Percentiles rank a stretch among this genome's conserved stretches.
Conservation (phyloP, 2,888 invertebrate species). For the Drosophila fulvimacula region DNA sequence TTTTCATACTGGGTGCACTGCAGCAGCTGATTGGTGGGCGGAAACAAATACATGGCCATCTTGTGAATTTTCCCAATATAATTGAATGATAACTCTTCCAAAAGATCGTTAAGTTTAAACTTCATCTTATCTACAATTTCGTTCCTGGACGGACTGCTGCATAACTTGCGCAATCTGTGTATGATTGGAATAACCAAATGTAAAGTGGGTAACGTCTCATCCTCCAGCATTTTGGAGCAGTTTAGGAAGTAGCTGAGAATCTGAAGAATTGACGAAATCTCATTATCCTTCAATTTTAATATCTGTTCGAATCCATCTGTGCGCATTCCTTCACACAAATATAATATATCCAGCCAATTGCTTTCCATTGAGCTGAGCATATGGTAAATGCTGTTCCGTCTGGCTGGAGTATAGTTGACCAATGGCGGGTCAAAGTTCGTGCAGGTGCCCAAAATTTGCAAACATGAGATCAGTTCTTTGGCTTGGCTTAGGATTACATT, state of each 20-base stretch:
- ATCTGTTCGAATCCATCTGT: neutral
- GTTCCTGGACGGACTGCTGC: neutral
- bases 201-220: constrained; percentile 5
- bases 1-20: constrained; percentile 17
- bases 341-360: constrained; percentile 7
- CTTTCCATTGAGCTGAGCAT: constrained; percentile 6
- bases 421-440: neutral
- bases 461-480: neutral
- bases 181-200: constrained; percentile 24
- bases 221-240: constrained; percentile 6
- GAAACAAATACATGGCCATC: constrained; percentile 26
- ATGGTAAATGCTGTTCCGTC: constrained; percentile 13
- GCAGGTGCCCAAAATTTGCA: neutral
- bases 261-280: constrained; percentile 6
- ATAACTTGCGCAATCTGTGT: constrained; percentile 15
- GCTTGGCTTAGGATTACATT: constrained; percentile 9
- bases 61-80: constrained; percentile 9
- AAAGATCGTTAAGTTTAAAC: neutral
- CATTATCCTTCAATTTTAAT: neutral
- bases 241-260: constrained; percentile 11
- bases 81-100: neutral
- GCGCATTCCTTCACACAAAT: neutral
- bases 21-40: constrained; percentile 26
- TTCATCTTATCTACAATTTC: neutral
- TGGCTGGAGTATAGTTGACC: neutral